These are phyloP conservation scores for Mamestra brassicae DNA, from an alignment of 2,888 invertebrate species.

Conservation along the genomic window DNA sequence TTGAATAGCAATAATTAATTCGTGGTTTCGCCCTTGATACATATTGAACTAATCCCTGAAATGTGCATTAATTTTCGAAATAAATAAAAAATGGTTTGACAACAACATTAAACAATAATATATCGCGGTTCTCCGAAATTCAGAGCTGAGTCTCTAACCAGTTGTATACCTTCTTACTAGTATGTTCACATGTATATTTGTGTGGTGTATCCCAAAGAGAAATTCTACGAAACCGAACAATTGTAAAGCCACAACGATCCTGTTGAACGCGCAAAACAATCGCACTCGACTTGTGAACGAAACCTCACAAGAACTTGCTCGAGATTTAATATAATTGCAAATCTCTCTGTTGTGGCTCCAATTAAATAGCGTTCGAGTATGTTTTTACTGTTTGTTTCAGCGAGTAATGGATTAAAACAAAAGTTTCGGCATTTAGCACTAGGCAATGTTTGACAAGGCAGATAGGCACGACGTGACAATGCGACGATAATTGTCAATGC, in stretches of 20 bases:
- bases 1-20: background rate
- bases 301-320: constrained; percentile 52
- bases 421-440: background rate
- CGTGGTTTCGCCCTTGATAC: too few relatives aligned
- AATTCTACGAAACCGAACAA: constrained; percentile 44
- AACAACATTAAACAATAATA: background rate
- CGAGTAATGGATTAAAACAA: constrained; percentile 2
- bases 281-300: constrained; percentile 38
- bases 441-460: background rate
- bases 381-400: background rate
- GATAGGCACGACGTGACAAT: too few relatives aligned
- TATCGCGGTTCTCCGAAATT: background rate
- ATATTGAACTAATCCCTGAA: background rate
- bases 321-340: constrained; percentile 44
- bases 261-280: constrained; percentile 40
- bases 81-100: background rate
- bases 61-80: background rate
- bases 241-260: constrained; percentile 53
- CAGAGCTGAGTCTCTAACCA: background rate
- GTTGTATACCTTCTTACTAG: background rate
- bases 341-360: constrained; percentile 44
- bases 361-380: constrained; percentile 28
- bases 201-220: constrained; percentile 12
- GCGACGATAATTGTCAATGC: too few relatives aligned
- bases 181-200: constrained; percentile 10